Base-by-base conservation (phyloP, 2,113 vertebrate genomes). In the Pluvialis apricaria region DNA sequence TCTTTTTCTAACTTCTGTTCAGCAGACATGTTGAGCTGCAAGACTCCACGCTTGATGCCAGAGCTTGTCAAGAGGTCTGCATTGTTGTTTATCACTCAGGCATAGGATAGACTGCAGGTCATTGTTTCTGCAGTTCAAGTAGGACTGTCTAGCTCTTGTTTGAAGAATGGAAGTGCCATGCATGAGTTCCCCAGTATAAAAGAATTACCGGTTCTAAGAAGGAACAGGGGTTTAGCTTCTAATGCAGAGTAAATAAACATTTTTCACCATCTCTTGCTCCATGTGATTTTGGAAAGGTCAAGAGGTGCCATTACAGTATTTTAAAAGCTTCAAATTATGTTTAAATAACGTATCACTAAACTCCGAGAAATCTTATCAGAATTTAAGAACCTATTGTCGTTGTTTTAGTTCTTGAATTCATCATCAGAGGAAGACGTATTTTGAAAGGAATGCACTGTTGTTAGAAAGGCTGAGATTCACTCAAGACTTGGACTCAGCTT, bases 1-100 rank as follows among this genome's bases (percentile, higher is more conserved):
- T 98, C 98, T 98, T 98, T 98, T 97, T 98, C 98, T 98, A 98
- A 98, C 98, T 98, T 98, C 98, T 98, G 98, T 98, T 98, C 98
- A 94, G 98, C 98, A 98, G 98, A 98, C 98, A 97, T 97, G 97
- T 96, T 96, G 98, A 98, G 97, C 97, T 95, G 97, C 96, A 97
- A 98, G 98, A 97, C 98, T 97, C 98, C 97, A 97, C 97, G 98
- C 97, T 93, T 96, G 96, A 97, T 89, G 97, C 97, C 98, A 97
- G 96, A 97, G 98, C 97, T 97, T 92, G 97, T 98, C 98, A 98
- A 98, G 98, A 98, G 98, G 98, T 94, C 96, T 94, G 97, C 98
- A 98, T 98, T 98, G 98, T 98, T 98, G 97, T 98, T 98, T 98
- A 94, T 96, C 97, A 96, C 97, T 98, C 98, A 98, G 97, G 98